Base-by-base conservation (phyloP, 2,888 invertebrate species). In the Eupsilia transversa region DNA sequence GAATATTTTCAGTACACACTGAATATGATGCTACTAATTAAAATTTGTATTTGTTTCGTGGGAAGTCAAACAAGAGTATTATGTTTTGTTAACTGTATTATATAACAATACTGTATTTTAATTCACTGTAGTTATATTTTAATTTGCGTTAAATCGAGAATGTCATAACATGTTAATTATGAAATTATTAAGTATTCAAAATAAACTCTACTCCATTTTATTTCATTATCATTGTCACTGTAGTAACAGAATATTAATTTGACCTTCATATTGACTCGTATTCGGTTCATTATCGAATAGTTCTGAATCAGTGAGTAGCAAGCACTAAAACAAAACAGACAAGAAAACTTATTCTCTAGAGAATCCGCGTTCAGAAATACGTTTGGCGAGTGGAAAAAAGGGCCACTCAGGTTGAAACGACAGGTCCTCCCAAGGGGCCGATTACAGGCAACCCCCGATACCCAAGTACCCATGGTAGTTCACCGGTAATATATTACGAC, bases 401-500 rank as follows among this genome's bases (percentile, higher is more conserved):
- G 79, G 72, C 54, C 70, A 67, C 78, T 80, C 83, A 83, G 84
- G 79, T 82, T 85, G 87, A 83, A 86, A 86, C 85, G 91, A 87
- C 88, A 84, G 82, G 74, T 70, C 66, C 77, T 87, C 91, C 85
- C 89, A 20, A 17, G 86, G 85, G 92, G 79, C 60, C 86, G 82
- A 90, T 92, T 90, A 90, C 78, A 80, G 74, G 75, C 83, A 76
- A 76, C 85, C 85, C 79, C 65, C 67, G 64, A 78, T 75, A 82
- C 66, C 54, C 68, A 66, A 67, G 71, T 65, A 64, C 70, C 75
- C 71, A 64, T 38, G 74, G 72, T 65, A 79, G 80, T 84, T 81
- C 84, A 83, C 85, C 77, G 83, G 77, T 82, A 83, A 85, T 87
- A 87, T 88, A 86, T 87, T 83, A 83, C 80, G 79, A 83, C 74